These are phyloP conservation scores for Diuraphis noxia DNA, from an alignment of 1,140 invertebrate genomes.

Conservation along the genomic window DNA sequence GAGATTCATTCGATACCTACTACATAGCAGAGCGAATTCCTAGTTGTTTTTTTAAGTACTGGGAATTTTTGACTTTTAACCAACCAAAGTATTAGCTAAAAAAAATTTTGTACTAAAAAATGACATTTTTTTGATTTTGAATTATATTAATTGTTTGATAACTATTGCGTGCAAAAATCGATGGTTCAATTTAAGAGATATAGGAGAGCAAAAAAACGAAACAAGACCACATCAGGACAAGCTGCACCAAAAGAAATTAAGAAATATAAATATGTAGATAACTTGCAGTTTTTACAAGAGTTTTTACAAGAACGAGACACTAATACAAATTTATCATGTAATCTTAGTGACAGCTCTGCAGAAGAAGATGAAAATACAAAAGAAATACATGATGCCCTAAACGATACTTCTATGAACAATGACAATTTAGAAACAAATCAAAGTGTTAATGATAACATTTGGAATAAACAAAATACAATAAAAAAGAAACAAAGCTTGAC, in stretches of 20 bases:
- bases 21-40: too few species aligned
- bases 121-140: not conserved
- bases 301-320: not conserved
- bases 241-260: not conserved
- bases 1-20: too few species aligned
- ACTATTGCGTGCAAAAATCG: not conserved
- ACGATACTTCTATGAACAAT: too few species aligned
- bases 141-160: not conserved
- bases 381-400: too few species aligned
- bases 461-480: too few species aligned
- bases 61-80: too few species aligned
- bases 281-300: not conserved
- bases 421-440: too few species aligned
- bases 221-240: not conserved
- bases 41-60: too few species aligned
- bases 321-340: not conserved
- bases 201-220: not conserved
- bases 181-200: constrained; percentile 4
- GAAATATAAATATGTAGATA: constrained; percentile 10
- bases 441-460: too few species aligned
- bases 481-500: too few species aligned
- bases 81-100: too few species aligned
- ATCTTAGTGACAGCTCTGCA: not conserved
- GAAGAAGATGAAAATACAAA: not conserved
- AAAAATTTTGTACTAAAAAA: too few species aligned